Evolutionary conservation across 2,888 invertebrate species (phyloP), one percentile per base, ranked within the genome.

Genomic region (Leptopterna dolabrata): DNA sequence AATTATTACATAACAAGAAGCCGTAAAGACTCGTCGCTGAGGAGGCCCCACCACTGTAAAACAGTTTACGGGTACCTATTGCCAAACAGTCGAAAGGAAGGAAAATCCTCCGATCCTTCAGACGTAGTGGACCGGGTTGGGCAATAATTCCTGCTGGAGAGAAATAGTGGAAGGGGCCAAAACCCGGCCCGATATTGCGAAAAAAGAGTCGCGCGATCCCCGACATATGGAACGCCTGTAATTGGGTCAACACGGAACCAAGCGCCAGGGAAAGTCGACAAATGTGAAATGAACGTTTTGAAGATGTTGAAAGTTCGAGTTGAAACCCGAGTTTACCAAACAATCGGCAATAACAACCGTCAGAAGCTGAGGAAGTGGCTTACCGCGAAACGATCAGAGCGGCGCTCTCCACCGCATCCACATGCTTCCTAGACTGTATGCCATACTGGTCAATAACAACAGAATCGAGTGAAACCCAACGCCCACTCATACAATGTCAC

Each of bases 171-270:
- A 45, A 45, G 78, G 70, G 70, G 70, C n/a, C 0, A 83, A 63
- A 83, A 24, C 27, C n/a, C 51, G 81, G 81, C 29, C 55, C 43
- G 81, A 51, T 27, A 70, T 83, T 83, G 83, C 83, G 83, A 83
- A 83, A 83, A 81, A 41, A 45, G 27, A 27, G 24, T 6, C 78
- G 51, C 55, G 9, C 24, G 7, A 51, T n/a, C 71, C 11, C 19
- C 83, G 70, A 70, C 83, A 83, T 83, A 83, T 83, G 83, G 83
- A 83, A 83, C 55, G n/a, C 2, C 30, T 70, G 70, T 47, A 83
- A 83, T 70, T 83, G 13, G 83, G 83, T 83, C 83, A 83, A 6
- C 36, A 30, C 19, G 41, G 36, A 41, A 7, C 9, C 27, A 1
- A 27, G 63, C 0, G 9, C 13, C 63, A 11, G 24, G 3, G 3